A percentile compares a stretch with the other conserved stretches of the same genome.
These are phyloP conservation scores for Seriola aureovittata DNA, from an alignment of 2,113 vertebrate species.

Conservation along the genomic window DNA sequence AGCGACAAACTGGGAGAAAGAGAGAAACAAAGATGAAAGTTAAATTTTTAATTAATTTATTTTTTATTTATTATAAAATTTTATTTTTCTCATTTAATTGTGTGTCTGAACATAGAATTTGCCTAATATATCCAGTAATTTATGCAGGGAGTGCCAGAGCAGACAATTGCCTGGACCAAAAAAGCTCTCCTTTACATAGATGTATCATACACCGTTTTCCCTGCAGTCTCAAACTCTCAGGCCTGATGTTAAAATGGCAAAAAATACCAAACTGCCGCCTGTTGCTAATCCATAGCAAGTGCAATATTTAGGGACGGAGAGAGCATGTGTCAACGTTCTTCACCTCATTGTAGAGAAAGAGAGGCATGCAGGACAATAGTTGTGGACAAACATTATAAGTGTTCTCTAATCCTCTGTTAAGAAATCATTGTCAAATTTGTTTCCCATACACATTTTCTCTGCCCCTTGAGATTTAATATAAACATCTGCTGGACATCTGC, in stretches of 20 bases:
- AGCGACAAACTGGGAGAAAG: conserved; percentile 91
- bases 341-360: neutral
- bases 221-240: neutral
- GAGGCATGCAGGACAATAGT: conserved; percentile 6
- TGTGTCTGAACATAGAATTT: too few relatives aligned
- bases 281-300: neutral
- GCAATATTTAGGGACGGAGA: neutral
- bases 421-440: conserved; percentile 34
- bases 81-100: too few relatives aligned
- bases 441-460: conserved; percentile 35
- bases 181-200: neutral
- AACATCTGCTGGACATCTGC: conserved; percentile 67
- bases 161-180: neutral
- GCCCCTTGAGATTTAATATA: conserved; percentile 52
- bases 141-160: neutral
- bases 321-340: neutral
- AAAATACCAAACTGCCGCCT: neutral
- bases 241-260: neutral
- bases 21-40: conserved; percentile 19
- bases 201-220: neutral
- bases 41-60: too few relatives aligned
- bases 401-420: conserved; percentile 2
- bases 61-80: too few relatives aligned
- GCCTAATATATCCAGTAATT: neutral
- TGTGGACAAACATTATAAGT: neutral